Percentiles rank a stretch among this genome's conserved stretches.
phyloP scores from a whole-genome alignment of 2,888 invertebrate genomes.

The Agrochola circellaris region DNA sequence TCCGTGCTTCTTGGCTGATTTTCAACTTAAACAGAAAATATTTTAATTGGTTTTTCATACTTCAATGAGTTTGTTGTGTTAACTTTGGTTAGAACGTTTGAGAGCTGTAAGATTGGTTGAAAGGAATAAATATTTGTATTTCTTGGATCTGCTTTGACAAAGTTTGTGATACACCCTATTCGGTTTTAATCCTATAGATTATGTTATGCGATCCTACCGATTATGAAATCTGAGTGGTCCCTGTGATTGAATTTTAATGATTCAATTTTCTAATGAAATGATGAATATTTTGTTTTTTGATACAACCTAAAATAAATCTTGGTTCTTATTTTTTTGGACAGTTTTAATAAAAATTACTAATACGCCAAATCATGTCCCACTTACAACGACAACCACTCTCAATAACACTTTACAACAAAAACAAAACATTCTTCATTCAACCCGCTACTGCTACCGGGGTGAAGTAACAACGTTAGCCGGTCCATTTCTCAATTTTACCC shows the following conservation, averaged over 20 bases:
- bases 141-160: constrained; percentile 53
- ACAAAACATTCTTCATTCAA: constrained; percentile 87
- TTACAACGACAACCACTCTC: constrained; percentile 64
- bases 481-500: constrained; percentile 90
- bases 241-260: neutral
- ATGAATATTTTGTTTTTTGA: neutral
- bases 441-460: constrained; percentile 82
- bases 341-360: no score
- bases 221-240: constrained; percentile 9
- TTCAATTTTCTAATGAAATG: neutral
- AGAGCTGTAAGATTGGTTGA: constrained; percentile 44
- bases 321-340: neutral
- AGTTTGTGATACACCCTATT: constrained; percentile 40
- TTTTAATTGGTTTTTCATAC: constrained; percentile 72
- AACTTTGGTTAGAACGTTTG: constrained; percentile 62
- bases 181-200: constrained; percentile 35
- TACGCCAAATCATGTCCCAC: neutral
- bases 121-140: constrained; percentile 59
- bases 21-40: constrained; percentile 70
- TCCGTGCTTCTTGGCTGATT: constrained; percentile 66
- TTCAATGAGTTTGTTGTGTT: constrained; percentile 66
- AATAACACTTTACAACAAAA: constrained; percentile 75
- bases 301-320: neutral
- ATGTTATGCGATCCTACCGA: neutral
- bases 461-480: constrained; percentile 89